Base-by-base conservation (phyloP, 2,888 invertebrate genomes). In the Rhingia rostrata region DNA sequence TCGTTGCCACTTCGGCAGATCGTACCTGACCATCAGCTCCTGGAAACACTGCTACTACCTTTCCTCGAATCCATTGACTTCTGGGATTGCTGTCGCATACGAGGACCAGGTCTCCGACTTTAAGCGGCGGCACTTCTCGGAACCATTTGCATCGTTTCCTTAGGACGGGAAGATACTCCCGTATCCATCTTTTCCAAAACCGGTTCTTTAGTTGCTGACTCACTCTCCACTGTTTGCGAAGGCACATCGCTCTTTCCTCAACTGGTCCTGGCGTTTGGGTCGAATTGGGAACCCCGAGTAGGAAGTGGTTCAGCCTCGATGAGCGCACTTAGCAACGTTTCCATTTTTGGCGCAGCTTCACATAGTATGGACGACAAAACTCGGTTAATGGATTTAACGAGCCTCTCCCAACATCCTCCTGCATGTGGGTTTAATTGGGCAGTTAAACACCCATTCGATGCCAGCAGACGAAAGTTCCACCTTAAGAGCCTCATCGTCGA, bases 1-100 rank as follows among this genome's bases (percentile, higher is more conserved):
- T 12, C 6, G 86, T 80, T 6, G 37, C 79, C 2, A 86, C 67
- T 6, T 85, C 73, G 0, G 83, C 86, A 80, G n/a, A 86, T 10
- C 86, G 6, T 39, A 58, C 56, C 10, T 58, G 56, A 6, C 39
- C 56, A n/a, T 58, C 56, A 1, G 4, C 4, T 39, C 30, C 56
- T 10, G 22, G 39, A n/a, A 58, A 58, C 22, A 58, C 22, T 2
- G 39, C 9, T 12, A 4, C 12, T 9, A 81, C 56, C 43, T 75
- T 77, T 4, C 78, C 83, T 12, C 49, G 47, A 4, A 41, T 14
- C 86, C 86, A 86, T 12, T 81, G 78, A n/a, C 77, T 66, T 33
- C 80, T 61, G 22, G 22, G 22, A 22, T 22, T 22, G 22, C 22
- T 22, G 22, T 22, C 22, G 22, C 22, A 22, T 22, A 22, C 22